phyloP scores from a whole-genome alignment of 2,113 vertebrate species.

The Sisor rabdophorus region DNA sequence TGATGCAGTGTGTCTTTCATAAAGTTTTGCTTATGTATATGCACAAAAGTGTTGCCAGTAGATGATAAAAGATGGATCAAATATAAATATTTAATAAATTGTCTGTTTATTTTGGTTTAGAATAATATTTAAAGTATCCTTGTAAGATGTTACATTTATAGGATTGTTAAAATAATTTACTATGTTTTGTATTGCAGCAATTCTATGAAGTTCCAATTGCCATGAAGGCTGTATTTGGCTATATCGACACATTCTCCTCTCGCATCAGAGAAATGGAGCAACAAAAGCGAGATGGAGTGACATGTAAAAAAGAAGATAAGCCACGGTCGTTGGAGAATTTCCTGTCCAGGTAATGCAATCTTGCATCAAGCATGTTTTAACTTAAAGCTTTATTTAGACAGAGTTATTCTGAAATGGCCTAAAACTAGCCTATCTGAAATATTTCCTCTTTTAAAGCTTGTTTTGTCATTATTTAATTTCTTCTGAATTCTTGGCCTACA shows the following conservation, averaged over 20 bases:
- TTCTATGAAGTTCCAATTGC: constrained; percentile 94
- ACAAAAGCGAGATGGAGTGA: constrained; percentile 89
- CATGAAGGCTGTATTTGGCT: constrained; percentile 93
- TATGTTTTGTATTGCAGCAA: constrained; percentile 74
- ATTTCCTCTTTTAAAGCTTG: not conserved
- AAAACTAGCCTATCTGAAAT: not conserved
- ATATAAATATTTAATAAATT: not conserved
- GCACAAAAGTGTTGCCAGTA: not conserved
- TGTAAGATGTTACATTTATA: constrained; percentile 16
- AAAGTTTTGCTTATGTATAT: not conserved
- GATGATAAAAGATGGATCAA: not conserved
- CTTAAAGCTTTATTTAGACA: not conserved
- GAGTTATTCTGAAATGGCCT: not conserved
- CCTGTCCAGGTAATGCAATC: constrained; percentile 80
- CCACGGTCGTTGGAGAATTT: constrained; percentile 94
- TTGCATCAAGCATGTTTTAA: not conserved
- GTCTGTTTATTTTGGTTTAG: constrained; percentile 38
- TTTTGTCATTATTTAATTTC: not conserved
- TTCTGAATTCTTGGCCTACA: not conserved
- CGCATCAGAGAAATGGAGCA: constrained; percentile 96
- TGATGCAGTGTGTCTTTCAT: constrained; percentile 13
- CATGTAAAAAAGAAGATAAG: constrained; percentile 93
- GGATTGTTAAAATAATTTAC: not conserved
- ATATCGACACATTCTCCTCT: constrained; percentile 94
- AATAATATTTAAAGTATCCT: constrained; percentile 35